Evolutionary conservation across 2,797 vertebrate genomes (phyloP).

Genomic region (Allobates femoralis): DNA sequence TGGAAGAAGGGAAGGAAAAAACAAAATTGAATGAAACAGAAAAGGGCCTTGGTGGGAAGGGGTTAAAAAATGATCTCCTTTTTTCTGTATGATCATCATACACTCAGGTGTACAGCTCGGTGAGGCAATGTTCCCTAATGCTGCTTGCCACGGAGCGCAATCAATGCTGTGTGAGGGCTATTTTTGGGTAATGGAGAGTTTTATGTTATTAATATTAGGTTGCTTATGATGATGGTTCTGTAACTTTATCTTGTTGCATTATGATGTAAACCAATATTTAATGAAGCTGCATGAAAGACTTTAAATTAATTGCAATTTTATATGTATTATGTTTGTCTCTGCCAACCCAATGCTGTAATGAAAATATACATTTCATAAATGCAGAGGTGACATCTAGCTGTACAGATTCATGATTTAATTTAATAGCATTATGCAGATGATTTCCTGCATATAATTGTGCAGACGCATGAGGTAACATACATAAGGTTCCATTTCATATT

Average conservation of each 20-base stretch:
- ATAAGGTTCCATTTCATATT: conserved; percentile 10
- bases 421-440: conserved; percentile 25
- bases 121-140: too few relatives aligned
- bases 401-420: background rate
- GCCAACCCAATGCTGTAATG: background rate
- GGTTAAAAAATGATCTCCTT: too few relatives aligned
- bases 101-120: too few relatives aligned
- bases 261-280: background rate
- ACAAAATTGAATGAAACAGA: too few relatives aligned
- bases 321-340: background rate
- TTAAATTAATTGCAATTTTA: background rate
- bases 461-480: conserved; percentile 18
- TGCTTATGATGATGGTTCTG: background rate
- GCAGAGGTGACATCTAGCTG: background rate
- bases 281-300: conserved; percentile 1
- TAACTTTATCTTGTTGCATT: background rate
- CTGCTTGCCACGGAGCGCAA: too few relatives aligned
- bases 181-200: too few relatives aligned
- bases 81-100: too few relatives aligned
- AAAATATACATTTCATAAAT: conserved; percentile 1
- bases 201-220: background rate
- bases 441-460: conserved; percentile 18
- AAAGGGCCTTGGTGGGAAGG: too few relatives aligned
- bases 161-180: too few relatives aligned
- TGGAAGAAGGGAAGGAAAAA: too few relatives aligned